Evolutionary conservation across 2,888 invertebrate species (phyloP), one percentile per base, ranked within the genome.

Genomic region (Coleophora flavipennella): DNA sequence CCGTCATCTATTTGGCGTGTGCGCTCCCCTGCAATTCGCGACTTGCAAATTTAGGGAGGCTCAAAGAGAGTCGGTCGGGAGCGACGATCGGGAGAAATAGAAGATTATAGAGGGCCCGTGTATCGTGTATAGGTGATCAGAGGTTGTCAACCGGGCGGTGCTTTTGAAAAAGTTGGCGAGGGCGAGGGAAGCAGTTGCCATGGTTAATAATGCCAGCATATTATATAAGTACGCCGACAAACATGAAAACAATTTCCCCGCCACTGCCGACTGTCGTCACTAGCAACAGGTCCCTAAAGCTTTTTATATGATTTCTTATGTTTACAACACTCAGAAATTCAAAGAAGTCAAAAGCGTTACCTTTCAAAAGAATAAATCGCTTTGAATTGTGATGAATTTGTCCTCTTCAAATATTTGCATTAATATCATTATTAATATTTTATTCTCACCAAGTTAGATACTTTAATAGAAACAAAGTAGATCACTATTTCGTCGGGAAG

Each of bases 1-100:
- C 81, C 74, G 77, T 80, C 83, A 81, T 83, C 75, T 77, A 70
- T 79, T 75, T 75, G 78, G 72, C 76, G 66, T 76, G 67, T 64
- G 75, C 73, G 62, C 76, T 69, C 80, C 78, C 80, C 74, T 77
- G 68, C 68, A 63, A 60, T 57, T 64, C 56, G 53, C 59, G 62
- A 74, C 70, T 77, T 78, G 80, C 74, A 77, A 81, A 81, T 81
- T 72, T 53, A 74, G 79, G 79, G 65, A 69, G 59, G 53, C 48
- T 44, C 49, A 49, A 43, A 44, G 43, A 45, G 46, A 43, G 53
- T 53, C 53, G 55, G 58, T 46, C 51, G 53, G 51, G 53, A 59
- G 68, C 51, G 51, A 53, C 67, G 66, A 72, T 64, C 63, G 67
- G n/a, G 64, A 62, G 62, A 58, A 62, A 59, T 57, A 61, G 59